Evolutionary conservation across 2,888 invertebrate genomes (phyloP).

Genomic region (Eumerus sabulonum): DNA sequence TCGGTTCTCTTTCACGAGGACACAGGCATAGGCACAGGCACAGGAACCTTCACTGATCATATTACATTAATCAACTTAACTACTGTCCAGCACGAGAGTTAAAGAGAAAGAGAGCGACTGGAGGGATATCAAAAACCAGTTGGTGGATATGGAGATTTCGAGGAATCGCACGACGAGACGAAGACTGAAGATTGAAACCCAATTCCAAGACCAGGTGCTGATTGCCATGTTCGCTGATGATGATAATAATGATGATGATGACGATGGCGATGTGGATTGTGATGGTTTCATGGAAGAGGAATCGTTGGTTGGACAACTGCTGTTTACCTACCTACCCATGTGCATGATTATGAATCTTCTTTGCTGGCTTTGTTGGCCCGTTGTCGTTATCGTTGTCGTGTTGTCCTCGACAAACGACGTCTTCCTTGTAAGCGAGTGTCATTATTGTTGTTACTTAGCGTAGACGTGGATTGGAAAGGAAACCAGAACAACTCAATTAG

Average conservation of each 20-base stretch:
- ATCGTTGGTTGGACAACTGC: constrained; percentile 22
- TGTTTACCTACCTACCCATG: constrained; percentile 45
- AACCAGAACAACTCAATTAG: constrained; percentile 71
- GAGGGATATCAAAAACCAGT: too few species aligned
- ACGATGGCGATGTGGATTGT: constrained; percentile 36
- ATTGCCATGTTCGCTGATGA: constrained; percentile 41
- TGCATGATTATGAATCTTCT: constrained; percentile 63
- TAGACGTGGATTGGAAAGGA: constrained; percentile 46
- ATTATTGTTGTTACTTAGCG: constrained; percentile 54
- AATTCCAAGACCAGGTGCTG: constrained; percentile 67
- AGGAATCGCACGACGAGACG: constrained; percentile 33
- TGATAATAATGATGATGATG: constrained; percentile 14
- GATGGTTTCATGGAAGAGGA: constrained; percentile 62
- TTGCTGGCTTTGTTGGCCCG: constrained; percentile 19
- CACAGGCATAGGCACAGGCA: constrained; percentile 34
- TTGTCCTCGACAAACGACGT: constrained; percentile 20
- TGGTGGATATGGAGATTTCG: constrained; percentile 24
- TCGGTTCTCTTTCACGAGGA: constrained; percentile 43
- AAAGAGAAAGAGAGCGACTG: too few species aligned
- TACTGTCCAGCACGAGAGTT: constrained; percentile 45
- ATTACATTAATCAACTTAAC: constrained; percentile 68
- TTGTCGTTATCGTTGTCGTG: too few species aligned
- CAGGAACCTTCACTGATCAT: constrained; percentile 65
- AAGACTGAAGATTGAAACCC: constrained; percentile 43
- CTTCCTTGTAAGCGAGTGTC: constrained; percentile 65